These are phyloP conservation scores for Tachycineta bicolor DNA, from an alignment of 2,113 vertebrate genomes.

Conservation along the genomic window DNA sequence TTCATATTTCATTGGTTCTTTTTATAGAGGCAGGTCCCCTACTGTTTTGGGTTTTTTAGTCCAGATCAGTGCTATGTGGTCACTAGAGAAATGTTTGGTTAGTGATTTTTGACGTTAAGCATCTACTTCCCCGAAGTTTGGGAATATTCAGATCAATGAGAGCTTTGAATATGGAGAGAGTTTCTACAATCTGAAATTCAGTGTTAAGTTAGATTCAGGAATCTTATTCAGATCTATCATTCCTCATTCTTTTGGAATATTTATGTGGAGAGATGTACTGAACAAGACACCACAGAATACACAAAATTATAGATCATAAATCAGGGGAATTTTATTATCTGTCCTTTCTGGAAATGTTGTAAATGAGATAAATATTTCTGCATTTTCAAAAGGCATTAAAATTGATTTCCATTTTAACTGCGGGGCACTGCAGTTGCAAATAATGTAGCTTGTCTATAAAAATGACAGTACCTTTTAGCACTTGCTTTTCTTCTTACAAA, in stretches of 20 bases:
- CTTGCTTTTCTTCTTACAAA: constrained; percentile 25
- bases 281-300: background rate
- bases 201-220: background rate
- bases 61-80: background rate
- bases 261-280: background rate
- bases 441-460: constrained; percentile 53
- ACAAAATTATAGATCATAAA: constrained; percentile 41
- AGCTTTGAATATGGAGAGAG: background rate
- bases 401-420: constrained; percentile 64
- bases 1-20: background rate
- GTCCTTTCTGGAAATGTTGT: constrained; percentile 41
- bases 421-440: constrained; percentile 51
- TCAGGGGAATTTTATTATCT: constrained; percentile 45
- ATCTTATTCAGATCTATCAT: background rate
- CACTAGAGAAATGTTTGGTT: background rate
- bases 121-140: background rate
- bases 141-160: background rate
- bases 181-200: background rate
- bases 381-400: constrained; percentile 58
- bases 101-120: background rate
- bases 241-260: background rate
- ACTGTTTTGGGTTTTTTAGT: background rate
- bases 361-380: constrained; percentile 67
- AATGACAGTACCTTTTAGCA: constrained; percentile 26
- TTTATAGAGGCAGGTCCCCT: background rate